Percentiles rank a stretch among this genome's conserved stretches.
These are phyloP conservation scores for Epinephelus lanceolatus DNA, from an alignment of 2,113 vertebrate genomes.

Conservation along the genomic window DNA sequence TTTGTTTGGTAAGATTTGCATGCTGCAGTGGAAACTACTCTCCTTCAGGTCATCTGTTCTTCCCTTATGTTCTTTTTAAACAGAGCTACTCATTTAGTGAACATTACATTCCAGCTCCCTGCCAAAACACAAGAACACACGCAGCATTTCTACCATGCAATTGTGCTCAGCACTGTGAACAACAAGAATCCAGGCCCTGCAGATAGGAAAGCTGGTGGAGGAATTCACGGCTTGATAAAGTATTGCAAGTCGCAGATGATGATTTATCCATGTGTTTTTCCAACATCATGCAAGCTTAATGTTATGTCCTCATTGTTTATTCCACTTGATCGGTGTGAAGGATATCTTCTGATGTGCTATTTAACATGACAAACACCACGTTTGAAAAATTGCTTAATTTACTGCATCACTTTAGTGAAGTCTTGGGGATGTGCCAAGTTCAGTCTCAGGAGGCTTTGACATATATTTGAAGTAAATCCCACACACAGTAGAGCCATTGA, in stretches of 20 bases:
- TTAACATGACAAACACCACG: slow-evolving; percentile 23
- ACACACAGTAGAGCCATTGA: neutral
- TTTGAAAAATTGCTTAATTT: slow-evolving; percentile 15
- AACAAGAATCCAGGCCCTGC: neutral
- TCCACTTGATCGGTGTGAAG: neutral
- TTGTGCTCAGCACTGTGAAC: neutral
- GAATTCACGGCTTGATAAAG: neutral
- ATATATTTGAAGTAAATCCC: slow-evolving; percentile 31
- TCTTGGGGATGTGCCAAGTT: slow-evolving; percentile 30
- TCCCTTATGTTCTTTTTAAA: slow-evolving; percentile 6
- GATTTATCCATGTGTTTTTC: neutral
- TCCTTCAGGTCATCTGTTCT: slow-evolving; percentile 3
- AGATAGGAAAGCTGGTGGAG: neutral
- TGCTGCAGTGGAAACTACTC: neutral
- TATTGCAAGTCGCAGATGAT: neutral
- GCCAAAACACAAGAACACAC: slow-evolving; percentile 12
- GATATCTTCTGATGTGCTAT: neutral
- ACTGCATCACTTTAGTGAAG: neutral
- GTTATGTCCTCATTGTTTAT: slow-evolving; percentile 14
- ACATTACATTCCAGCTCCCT: slow-evolving; percentile 5
- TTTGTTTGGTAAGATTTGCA: neutral
- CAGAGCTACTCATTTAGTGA: slow-evolving; percentile 26
- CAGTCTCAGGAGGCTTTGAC: neutral
- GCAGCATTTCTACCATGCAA: neutral
- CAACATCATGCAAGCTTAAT: neutral